Percentiles rank a stretch among this genome's conserved stretches.
Evolutionary conservation across 1,140 invertebrate species (phyloP).

Genomic region (Achatina immaculata): DNA sequence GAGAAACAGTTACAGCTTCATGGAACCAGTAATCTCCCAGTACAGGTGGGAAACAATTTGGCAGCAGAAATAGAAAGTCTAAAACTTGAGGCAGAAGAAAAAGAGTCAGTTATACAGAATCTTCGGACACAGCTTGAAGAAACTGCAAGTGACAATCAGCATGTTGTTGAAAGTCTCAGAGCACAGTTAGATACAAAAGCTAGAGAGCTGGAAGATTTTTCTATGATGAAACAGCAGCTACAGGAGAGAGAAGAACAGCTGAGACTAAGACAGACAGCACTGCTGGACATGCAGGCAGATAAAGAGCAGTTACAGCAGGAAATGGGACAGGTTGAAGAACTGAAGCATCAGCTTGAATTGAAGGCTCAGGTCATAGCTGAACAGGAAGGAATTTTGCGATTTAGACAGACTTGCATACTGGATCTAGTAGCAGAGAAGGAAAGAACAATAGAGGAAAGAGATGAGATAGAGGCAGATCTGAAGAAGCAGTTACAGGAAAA

Average conservation of each 20-base stretch:
- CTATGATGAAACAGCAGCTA: slow-evolving; percentile 31
- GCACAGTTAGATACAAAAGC: background rate
- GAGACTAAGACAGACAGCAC: slow-evolving; percentile 4
- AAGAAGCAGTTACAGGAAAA: slow-evolving; percentile 23
- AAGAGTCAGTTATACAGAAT: background rate
- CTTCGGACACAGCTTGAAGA: background rate
- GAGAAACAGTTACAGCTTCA: background rate
- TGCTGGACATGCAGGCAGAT: slow-evolving; percentile 30
- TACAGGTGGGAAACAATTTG: background rate
- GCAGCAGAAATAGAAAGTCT: background rate
- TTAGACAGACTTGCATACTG: slow-evolving; percentile 20
- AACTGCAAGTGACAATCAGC: background rate
- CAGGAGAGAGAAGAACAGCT: slow-evolving; percentile 29
- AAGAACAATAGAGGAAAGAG: slow-evolving; percentile 1
- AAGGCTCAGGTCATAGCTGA: slow-evolving; percentile 24
- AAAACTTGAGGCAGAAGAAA: background rate
- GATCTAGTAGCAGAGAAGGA: slow-evolving; percentile 26
- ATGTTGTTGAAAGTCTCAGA: background rate
- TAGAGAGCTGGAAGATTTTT: slow-evolving; percentile 25
- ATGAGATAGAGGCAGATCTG: background rate
- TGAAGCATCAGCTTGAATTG: slow-evolving; percentile 31
- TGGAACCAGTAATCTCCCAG: background rate
- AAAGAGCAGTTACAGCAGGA: slow-evolving; percentile 20
- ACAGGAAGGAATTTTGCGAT: slow-evolving; percentile 21
- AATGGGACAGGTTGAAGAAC: slow-evolving; percentile 22